These are phyloP conservation scores for Todus mexicanus DNA, from an alignment of 2,797 vertebrate genomes.

Conservation along the genomic window DNA sequence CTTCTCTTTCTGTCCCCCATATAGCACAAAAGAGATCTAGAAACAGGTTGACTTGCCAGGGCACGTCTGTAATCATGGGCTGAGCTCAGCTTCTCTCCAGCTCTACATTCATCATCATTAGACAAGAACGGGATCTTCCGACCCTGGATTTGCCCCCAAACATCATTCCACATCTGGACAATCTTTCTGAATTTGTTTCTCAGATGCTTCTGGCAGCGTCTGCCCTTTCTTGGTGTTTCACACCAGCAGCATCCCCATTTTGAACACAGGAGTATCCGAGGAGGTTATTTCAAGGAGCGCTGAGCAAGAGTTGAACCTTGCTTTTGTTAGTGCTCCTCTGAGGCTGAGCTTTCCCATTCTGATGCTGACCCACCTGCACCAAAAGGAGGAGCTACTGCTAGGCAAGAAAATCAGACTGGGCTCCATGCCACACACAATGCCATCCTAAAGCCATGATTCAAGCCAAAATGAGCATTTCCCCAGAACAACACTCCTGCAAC, in stretches of 20 bases:
- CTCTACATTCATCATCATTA: background rate
- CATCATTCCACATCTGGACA: background rate
- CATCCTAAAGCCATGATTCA: background rate
- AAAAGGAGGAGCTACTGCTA: background rate
- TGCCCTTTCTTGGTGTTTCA: background rate
- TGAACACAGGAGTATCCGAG: background rate
- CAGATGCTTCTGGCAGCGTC: background rate
- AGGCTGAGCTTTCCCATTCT: rapidly evolving
- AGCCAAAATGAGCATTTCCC: background rate
- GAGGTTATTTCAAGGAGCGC: background rate
- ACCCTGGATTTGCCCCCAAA: background rate
- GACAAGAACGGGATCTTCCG: background rate
- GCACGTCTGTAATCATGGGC: background rate
- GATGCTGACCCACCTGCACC: background rate
- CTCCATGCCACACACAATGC: background rate
- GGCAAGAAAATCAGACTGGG: background rate
- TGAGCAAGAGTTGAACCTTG: background rate
- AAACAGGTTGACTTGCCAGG: background rate
- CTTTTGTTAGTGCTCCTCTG: rapidly evolving
- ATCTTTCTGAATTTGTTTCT: background rate
- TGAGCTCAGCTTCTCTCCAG: background rate
- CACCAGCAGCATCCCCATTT: background rate
- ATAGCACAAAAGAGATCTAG: background rate
- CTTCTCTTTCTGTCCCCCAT: background rate
- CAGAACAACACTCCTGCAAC: background rate